Evolutionary conservation across 64 coral and sea anemone species (phyloP).

Genomic region (Montipora capricornis): DNA sequence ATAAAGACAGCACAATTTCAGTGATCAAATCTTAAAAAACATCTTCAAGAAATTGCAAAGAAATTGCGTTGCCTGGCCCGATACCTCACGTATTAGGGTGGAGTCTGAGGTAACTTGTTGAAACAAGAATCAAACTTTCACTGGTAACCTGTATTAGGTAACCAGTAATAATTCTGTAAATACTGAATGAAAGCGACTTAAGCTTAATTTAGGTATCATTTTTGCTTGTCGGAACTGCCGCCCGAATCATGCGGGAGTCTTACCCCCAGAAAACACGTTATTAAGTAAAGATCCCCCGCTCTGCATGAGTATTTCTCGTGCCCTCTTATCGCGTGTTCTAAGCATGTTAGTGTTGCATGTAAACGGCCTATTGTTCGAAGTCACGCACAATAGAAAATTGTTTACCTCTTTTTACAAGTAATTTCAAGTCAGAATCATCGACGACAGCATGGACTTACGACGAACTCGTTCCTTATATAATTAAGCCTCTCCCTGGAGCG

Average conservation of each 20-base stretch:
- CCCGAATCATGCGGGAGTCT: neutral
- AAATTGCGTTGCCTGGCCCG: too few species aligned
- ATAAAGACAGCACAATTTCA: too few species aligned
- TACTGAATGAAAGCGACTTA: neutral
- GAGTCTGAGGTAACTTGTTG: too few species aligned
- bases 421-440: too few species aligned
- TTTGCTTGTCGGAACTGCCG: neutral
- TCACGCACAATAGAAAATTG: neutral
- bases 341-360: neutral
- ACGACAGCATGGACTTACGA: too few species aligned
- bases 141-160: neutral
- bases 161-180: neutral
- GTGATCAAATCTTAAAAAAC: too few species aligned
- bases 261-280: neutral
- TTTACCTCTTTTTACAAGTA: too few species aligned
- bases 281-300: neutral
- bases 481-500: too few species aligned
- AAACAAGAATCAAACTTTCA: neutral
- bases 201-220: neutral
- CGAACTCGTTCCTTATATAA: too few species aligned
- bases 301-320: neutral
- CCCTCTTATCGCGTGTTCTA: neutral
- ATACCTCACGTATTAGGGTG: too few species aligned
- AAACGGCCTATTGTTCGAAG: neutral
- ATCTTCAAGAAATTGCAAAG: too few species aligned